phyloP scores from a whole-genome alignment of 2,888 invertebrate species.

The Eucriotettix oculatus region DNA sequence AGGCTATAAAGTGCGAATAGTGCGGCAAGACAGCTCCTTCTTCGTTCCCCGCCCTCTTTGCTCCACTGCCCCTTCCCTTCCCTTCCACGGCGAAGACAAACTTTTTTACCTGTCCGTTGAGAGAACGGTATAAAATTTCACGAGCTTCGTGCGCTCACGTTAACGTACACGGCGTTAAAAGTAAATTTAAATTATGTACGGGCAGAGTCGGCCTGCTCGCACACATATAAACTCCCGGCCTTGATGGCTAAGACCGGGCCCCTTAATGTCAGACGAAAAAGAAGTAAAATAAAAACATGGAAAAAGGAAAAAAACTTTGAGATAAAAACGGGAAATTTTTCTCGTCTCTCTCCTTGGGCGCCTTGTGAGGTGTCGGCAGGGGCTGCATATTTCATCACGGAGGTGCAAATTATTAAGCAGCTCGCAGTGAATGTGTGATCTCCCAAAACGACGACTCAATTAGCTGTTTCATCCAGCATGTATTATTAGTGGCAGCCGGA shows the following conservation, averaged over 20 bases:
- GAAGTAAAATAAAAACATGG: constrained; percentile 1
- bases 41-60: not conserved
- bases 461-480: constrained; percentile 14
- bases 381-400: constrained; percentile 12
- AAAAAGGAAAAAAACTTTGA: not conserved
- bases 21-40: not conserved
- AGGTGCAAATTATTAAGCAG: constrained; percentile 11
- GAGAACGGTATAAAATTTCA: constrained; percentile 14
- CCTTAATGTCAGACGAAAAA: constrained; percentile 9
- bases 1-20: not conserved
- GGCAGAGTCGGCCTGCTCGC: constrained; percentile 6
- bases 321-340: not conserved
- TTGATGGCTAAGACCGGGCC: constrained; percentile 8
- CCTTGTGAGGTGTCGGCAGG: constrained; percentile 7
- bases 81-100: not conserved
- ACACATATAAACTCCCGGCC: not conserved
- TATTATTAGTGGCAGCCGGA: constrained; percentile 9
- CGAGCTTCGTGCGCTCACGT: constrained; percentile 10
- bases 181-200: constrained; percentile 14
- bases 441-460: constrained; percentile 15
- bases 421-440: constrained; percentile 11
- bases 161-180: constrained; percentile 14
- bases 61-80: not conserved
- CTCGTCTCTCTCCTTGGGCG: too few species aligned
- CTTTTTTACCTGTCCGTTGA: constrained; percentile 13